Evolutionary conservation across 2,797 vertebrate species (phyloP).

Genomic region (Pipistrellus kuhlii): DNA sequence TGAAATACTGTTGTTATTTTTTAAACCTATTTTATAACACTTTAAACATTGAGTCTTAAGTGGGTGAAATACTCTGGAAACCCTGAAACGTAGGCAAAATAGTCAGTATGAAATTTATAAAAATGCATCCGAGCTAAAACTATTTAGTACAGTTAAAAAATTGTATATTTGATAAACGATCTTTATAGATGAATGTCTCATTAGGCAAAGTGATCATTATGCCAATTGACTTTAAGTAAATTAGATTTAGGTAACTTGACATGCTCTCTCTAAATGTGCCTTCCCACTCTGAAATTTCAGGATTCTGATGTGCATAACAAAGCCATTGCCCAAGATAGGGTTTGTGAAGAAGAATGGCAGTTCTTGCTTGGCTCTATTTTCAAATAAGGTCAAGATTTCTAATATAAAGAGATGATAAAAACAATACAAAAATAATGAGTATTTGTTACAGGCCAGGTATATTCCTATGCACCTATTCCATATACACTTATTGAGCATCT

Average conservation of each 20-base stretch:
- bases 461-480: neutral
- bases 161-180: constrained; percentile 39
- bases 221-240: constrained; percentile 54
- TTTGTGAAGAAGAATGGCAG: neutral
- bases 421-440: neutral
- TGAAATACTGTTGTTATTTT: neutral
- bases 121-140: neutral
- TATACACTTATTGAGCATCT: neutral
- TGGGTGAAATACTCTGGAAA: neutral
- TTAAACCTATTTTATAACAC: neutral
- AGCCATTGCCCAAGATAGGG: neutral
- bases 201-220: constrained; percentile 63
- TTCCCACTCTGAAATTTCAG: neutral
- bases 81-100: neutral
- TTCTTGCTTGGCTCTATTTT: neutral
- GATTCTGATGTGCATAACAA: neutral
- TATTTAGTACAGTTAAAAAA: neutral
- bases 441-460: neutral
- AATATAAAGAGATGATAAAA: neutral
- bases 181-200: constrained; percentile 45
- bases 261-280: neutral
- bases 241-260: constrained; percentile 38
- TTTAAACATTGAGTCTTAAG: constrained; percentile 16
- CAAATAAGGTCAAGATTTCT: neutral
- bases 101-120: neutral